Evolutionary conservation across 2,888 invertebrate species (phyloP), one percentile per base, ranked within the genome.

Genomic region (Acutogordius australiensis): DNA sequence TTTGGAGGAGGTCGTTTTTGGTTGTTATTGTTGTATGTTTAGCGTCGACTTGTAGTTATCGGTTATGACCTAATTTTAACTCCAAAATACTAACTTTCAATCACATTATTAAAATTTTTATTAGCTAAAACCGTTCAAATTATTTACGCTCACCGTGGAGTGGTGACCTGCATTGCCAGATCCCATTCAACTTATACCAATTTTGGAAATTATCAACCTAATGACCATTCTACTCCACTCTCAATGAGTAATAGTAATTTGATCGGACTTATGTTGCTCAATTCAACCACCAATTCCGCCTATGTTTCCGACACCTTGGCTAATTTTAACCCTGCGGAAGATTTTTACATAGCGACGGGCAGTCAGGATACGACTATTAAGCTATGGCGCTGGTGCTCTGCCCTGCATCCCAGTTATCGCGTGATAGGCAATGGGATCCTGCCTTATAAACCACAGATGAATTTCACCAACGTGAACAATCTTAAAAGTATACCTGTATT

Each of bases 151-250:
- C 97, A 99, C 74, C 91, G 88, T 73, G 94, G 91, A 63, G 87
- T 97, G 60, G 97, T 97, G 65, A 94, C 94, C 13, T 94, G 94
- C 73, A 77, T 97, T 66, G 85, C 90, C 0, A 79, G 94, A 59
- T 91, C 90, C 1, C 97, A 97, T 73, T 91, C 91, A 73, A 91
- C 90, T 74, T 85, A 94, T 65, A 88, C 87, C n/a, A 85, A 87
- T 1, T n/a, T n/a, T n/a, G n/a, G n/a, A n/a, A 94, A 97, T 74
- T 97, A 91, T 72, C 97, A 94, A 74, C 81, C 99, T 65, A 91
- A 91, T 1, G 90, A 90, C 0, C 97, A 94, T 28, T 87, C 88
- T 37, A 13, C 37, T 37, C 18, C 18, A 13, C 18, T 18, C 37
- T 37, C 37, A 18, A 8, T 37, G 37, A 37, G 37, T 18, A 37